phyloP scores from a whole-genome alignment of 2,888 invertebrate genomes.

The Pecten maximus region DNA sequence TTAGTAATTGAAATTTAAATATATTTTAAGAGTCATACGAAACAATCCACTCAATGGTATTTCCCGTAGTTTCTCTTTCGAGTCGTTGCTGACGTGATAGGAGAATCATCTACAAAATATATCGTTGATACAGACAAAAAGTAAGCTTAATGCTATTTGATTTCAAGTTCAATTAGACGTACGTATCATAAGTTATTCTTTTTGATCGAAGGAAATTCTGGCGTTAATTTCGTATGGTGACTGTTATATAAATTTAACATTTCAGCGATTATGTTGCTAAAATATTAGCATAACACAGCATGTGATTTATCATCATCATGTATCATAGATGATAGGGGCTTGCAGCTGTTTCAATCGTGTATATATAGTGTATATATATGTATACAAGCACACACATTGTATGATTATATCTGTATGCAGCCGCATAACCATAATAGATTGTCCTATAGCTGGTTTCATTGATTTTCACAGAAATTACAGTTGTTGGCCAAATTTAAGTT shows the following conservation, averaged over 20 bases:
- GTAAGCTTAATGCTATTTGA: not conserved
- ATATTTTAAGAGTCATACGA: too few species aligned
- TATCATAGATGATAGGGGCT: too few species aligned
- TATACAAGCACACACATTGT: too few species aligned
- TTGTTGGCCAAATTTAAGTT: too few species aligned
- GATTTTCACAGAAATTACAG: too few species aligned
- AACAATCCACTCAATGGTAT: not conserved
- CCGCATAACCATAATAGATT: too few species aligned
- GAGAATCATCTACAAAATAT: not conserved
- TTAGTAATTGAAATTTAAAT: too few species aligned
- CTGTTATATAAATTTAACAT: not conserved
- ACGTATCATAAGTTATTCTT: too few species aligned
- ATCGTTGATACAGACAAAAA: too few species aligned
- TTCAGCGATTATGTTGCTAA: not conserved
- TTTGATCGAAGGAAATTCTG: too few species aligned
- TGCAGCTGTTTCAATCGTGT: not conserved
- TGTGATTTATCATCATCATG: not conserved
- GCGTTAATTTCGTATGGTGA: not conserved
- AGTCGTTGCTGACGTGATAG: not conserved
- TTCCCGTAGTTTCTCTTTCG: slow-evolving; percentile 31
- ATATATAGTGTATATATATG: not conserved
- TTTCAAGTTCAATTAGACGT: not conserved
- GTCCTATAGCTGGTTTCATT: not conserved
- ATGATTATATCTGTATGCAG: not conserved
- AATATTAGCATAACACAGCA: not conserved